Evolutionary conservation across 2,888 invertebrate genomes (phyloP), one percentile per base, ranked within the genome.

Genomic region (Tenthredo scrophulariae): DNA sequence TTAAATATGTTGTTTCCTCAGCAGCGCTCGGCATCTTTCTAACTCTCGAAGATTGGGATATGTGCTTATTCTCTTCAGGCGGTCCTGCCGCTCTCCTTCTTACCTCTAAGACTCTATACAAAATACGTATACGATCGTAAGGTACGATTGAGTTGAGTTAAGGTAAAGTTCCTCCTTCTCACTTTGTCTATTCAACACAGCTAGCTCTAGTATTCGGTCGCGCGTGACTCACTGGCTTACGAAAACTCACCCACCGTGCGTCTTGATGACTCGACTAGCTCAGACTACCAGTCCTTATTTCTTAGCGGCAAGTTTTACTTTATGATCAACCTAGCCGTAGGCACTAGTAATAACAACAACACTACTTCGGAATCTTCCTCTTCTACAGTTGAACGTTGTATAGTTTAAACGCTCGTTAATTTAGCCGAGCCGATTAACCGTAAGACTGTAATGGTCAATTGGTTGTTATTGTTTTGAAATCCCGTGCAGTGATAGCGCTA

Each of bases 11-110:
- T 50, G 91, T 91, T 79, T 90, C 89, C 85, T 93, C 93, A 85
- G 93, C 91, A 82, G 92, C 93, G 77, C 93, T 93, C 87, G 93
- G 93, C 93, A 93, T 93, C 85, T 86, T 89, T 15, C 0, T 54
- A 13, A 22, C 29, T 43, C 22, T 43, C 58, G n/a, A 10, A 15
- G 22, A 33, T 67, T 29, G 1, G 29, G 67, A 33, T 29, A 67
- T 43, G 43, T 74, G 37, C 10, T 43, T 74, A 40, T 43, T 18
- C 43, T 46, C 54, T 62, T n/a, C 62, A 3, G 37, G 83, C 83
- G 67, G 67, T 83, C 83, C 83, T 83, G 70, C 83, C 83, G 83
- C 67, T 67, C 29, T 67, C 37, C 13, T 67, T 54, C 26, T 26
- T 65, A 29, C 26, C 13, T 77, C 75, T 40, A 26, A 33, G 54